Percentiles rank a stretch among this genome's conserved stretches.
Conservation (phyloP, 2,113 vertebrate species). For the Thamnophis sirtalis region DNA sequence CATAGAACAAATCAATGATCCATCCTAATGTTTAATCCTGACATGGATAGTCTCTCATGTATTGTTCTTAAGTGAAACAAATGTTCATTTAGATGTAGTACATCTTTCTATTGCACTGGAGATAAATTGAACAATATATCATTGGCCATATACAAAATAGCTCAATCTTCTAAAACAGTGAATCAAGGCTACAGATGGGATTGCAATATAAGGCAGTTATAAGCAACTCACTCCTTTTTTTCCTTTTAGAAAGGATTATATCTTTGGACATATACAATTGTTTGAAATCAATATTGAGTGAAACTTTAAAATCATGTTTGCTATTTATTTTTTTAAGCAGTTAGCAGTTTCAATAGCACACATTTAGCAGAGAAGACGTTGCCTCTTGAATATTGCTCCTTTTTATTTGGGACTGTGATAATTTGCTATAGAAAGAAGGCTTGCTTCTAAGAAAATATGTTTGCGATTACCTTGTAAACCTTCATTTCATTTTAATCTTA, state of each 20-base stretch:
- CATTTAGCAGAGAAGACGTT: background rate
- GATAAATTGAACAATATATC: background rate
- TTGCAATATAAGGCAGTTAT: accelerated
- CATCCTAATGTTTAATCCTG: background rate
- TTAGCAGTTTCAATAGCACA: background rate
- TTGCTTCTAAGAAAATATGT: background rate
- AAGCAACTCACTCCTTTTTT: background rate
- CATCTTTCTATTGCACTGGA: background rate
- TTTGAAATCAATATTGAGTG: background rate
- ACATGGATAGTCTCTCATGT: background rate
- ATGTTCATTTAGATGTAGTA: background rate
- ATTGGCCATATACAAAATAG: background rate
- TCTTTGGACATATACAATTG: background rate
- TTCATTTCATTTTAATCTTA: background rate
- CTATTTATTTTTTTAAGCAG: background rate
- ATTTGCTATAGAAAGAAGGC: background rate
- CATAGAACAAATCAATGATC: background rate
- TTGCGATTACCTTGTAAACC: background rate
- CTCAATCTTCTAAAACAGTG: background rate
- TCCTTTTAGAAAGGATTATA: background rate
- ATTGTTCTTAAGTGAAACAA: background rate
- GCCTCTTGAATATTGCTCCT: background rate
- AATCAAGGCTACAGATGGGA: accelerated
- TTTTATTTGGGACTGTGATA: background rate
- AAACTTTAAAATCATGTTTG: background rate